A percentile compares a stretch with the other conserved stretches of the same genome.
Conservation (phyloP, 1,140 invertebrate species). For the Andrena cerasifolii region DNA sequence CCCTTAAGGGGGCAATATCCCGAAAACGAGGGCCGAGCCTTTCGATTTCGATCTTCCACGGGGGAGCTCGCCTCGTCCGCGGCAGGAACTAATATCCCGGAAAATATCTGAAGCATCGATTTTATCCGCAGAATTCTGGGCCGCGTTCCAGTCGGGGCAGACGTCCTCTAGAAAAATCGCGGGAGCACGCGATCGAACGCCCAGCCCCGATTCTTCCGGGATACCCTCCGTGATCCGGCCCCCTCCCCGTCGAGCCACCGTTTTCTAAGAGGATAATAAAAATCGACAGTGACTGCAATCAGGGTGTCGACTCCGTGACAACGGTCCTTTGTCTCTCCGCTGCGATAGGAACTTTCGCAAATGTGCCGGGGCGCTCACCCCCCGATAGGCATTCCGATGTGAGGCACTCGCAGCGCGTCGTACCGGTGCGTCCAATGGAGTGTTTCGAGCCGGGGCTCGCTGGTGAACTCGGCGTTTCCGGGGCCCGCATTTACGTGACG, state of each 20-base stretch:
- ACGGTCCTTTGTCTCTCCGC: not conserved
- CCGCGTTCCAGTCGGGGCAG: constrained; percentile 49
- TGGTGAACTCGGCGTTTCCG: not conserved
- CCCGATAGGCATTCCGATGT: not conserved
- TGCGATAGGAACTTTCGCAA: not conserved
- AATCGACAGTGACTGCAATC: constrained; percentile 47
- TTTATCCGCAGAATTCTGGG: constrained; percentile 56
- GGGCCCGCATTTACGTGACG: not conserved
- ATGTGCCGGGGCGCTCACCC: not conserved
- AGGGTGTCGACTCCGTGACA: not conserved
- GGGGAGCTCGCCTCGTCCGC: not conserved
- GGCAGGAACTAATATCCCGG: constrained; percentile 58
- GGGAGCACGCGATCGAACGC: constrained; percentile 47
- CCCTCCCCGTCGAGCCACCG: constrained; percentile 32
- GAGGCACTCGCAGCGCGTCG: not conserved
- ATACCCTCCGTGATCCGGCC: constrained; percentile 27
- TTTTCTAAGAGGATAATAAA: constrained; percentile 41
- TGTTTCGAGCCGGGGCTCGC: constrained; percentile 21
- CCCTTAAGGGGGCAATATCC: constrained; percentile 31
- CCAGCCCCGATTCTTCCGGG: constrained; percentile 9
- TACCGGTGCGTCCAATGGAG: constrained; percentile 17
- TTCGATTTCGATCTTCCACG: constrained; percentile 15
- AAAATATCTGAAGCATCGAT: constrained; percentile 62
- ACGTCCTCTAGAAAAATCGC: constrained; percentile 56
- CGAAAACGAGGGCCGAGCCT: constrained; percentile 11